These are phyloP conservation scores for Anoncus sp. DNA, from an alignment of 2,888 invertebrate species.

Conservation along the genomic window DNA sequence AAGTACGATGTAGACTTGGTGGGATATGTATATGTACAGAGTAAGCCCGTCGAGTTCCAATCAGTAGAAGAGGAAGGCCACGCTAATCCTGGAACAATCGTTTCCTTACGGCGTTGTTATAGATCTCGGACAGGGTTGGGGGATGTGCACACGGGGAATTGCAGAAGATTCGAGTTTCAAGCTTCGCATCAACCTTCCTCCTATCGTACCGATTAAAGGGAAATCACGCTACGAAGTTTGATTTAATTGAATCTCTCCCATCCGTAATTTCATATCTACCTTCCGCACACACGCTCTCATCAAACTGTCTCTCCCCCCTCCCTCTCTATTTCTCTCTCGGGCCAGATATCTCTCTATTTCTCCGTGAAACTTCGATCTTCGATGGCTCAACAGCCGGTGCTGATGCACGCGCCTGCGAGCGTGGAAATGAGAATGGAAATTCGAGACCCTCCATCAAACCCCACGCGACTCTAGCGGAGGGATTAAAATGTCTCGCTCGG, in stretches of 20 bases:
- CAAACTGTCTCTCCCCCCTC: slow-evolving; percentile 43
- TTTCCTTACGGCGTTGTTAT: slow-evolving; percentile 53
- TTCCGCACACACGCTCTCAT: slow-evolving; percentile 78
- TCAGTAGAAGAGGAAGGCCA: slow-evolving; percentile 72
- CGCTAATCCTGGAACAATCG: slow-evolving; percentile 81
- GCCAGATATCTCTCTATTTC: slow-evolving; percentile 50
- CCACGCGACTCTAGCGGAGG: slow-evolving; percentile 9
- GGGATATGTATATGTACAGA: slow-evolving; percentile 2
- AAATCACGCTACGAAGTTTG: slow-evolving; percentile 76
- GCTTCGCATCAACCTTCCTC: slow-evolving; percentile 55
- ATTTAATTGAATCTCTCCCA: slow-evolving; percentile 80
- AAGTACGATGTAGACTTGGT: not conserved
- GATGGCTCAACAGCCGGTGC: slow-evolving; percentile 62
- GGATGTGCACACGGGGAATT: slow-evolving; percentile 43
- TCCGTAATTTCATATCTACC: slow-evolving; percentile 82
- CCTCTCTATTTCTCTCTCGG: slow-evolving; percentile 26
- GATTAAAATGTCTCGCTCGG: slow-evolving; percentile 39
- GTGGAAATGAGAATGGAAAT: slow-evolving; percentile 63
- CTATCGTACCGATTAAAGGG: slow-evolving; percentile 77
- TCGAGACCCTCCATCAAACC: slow-evolving; percentile 14
- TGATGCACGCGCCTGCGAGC: slow-evolving; percentile 38
- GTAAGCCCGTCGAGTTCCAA: slow-evolving; percentile 73
- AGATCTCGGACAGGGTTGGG: slow-evolving; percentile 18
- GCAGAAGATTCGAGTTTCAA: slow-evolving; percentile 35
- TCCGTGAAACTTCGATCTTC: slow-evolving; percentile 73